A percentile compares a stretch with the other conserved stretches of the same genome.
phyloP scores from a whole-genome alignment of 2,888 invertebrate genomes.

The Lochmaea capreae region DNA sequence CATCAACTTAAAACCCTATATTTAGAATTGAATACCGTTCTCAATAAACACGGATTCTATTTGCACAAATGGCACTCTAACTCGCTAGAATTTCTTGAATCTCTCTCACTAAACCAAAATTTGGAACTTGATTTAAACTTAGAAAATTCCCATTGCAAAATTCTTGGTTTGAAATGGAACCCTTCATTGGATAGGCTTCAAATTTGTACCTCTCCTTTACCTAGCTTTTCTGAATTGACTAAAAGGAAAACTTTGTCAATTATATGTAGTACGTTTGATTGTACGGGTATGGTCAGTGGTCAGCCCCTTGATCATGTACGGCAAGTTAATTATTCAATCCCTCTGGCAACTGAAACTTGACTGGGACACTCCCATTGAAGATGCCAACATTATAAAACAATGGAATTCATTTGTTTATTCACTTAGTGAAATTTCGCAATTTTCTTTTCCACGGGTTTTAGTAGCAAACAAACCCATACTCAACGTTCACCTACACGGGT shows the following conservation, averaged over 20 bases:
- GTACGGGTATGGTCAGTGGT: background rate
- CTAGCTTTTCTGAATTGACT: background rate
- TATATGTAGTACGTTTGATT: background rate
- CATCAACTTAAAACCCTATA: background rate
- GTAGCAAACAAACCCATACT: background rate
- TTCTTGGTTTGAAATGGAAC: background rate
- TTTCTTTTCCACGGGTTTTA: background rate
- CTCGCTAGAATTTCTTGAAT: slow-evolving; percentile 2
- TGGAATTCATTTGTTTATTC: background rate
- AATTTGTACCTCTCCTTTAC: background rate
- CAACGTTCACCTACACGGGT: background rate
- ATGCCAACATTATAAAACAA: slow-evolving; percentile 3
- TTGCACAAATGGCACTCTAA: background rate
- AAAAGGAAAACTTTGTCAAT: slow-evolving; percentile 1
- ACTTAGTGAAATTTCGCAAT: background rate
- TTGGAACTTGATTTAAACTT: background rate
- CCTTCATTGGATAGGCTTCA: background rate
- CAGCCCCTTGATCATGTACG: background rate
- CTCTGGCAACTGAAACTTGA: slow-evolving; percentile 4
- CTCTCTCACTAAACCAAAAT: background rate
- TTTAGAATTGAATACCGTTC: background rate
- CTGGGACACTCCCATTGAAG: background rate
- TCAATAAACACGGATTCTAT: slow-evolving; percentile 2
- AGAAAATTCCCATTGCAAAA: background rate
- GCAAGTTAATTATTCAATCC: background rate